Base-by-base conservation (phyloP, 2,113 vertebrate species). In the Podiceps cristatus region DNA sequence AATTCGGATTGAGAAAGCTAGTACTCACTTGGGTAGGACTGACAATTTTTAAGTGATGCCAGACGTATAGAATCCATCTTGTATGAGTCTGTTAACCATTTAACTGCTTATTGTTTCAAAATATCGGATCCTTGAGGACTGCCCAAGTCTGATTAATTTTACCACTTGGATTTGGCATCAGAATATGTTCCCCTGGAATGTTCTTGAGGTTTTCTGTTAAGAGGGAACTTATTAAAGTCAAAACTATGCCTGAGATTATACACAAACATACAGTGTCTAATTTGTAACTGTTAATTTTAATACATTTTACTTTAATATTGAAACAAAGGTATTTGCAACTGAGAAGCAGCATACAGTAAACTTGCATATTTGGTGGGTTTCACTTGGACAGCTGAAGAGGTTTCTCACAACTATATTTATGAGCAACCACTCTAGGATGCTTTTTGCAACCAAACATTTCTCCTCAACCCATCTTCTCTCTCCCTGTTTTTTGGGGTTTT, bases 401-500 rank as follows among this genome's bases (percentile, higher is more conserved):
- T 79, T 93, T 90, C 58, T 94, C 44, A 35, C 45, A 62, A 13
- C n/a, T 69, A 0, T 69, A 40, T 55, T 93, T 66, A 76, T 29
- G 3, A 93, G n/a, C 67, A 88, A 91, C 94, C 96, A 96, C 95
- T 96, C 95, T 86, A 80, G 78, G 86, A 95, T 88, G 96, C 94
- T 94, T 96, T 97, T 88, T 95, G 93, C 94, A 97, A 96, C 97
- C 97, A 96, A 96, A 96, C 93, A 92, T 90, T 87, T 91, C 44
- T 91, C 37, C 19, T 88, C 52, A 49, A 40, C 13, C 37, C 27
- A 28, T 59, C 40, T 88, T 96, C 53, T 81, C 91, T 95, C 53
- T 81, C 40, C 37, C 6, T 47, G 25, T 47, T 59, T 22, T 25
- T 56, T 6, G 23, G n/a, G n/a, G n/a, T 44, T 63, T 58, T n/a